Evolutionary conservation across 2,113 vertebrate genomes (phyloP), one percentile per base, ranked within the genome.

Genomic region (Hepsetus odoe): DNA sequence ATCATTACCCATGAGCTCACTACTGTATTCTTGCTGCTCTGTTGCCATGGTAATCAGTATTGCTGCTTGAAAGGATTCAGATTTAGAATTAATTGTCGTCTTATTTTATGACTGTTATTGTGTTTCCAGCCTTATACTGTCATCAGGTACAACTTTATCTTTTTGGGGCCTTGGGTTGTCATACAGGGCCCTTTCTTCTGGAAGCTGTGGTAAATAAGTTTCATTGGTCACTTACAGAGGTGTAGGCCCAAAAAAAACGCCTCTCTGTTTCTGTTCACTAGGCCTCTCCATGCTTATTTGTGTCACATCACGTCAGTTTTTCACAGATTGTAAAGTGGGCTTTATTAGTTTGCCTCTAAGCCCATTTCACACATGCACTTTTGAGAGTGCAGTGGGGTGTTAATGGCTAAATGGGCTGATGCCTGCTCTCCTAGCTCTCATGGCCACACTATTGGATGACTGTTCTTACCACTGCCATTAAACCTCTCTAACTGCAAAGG

Each of bases 331-430:
- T 83, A 79, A 87, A 83, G 70, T 56, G 14, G 49, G 59, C n/a
- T 72, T 83, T 79, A 84, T 58, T 74, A 71, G 66, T 74, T 81
- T 72, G 71, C 79, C 76, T 80, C n/a, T n/a, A n/a, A n/a, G n/a
- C n/a, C n/a, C n/a, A n/a, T n/a, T n/a, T n/a, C 73, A 78, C 35
- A 84, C 33, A 76, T 76, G 75, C 78, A 78, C 78, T n/a, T n/a
- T n/a, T 75, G 28, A 1, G 40, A 32, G 42, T 14, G 33, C 75
- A 83, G 82, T 11, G 53, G 80, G 74, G 74, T 84, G 80, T 40
- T 85, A 81, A 87, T 75, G 77, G 51, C 49, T 10, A 55, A 72
- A 83, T 7, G 55, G 74, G 67, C 84, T 78, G 4, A 59, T 75
- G 38, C 30, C 0, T 82, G 74, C 58, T 30, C 32, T 71, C 26